phyloP scores from a whole-genome alignment of 1,140 invertebrate genomes.

The Stegodyphus mimosarum region DNA sequence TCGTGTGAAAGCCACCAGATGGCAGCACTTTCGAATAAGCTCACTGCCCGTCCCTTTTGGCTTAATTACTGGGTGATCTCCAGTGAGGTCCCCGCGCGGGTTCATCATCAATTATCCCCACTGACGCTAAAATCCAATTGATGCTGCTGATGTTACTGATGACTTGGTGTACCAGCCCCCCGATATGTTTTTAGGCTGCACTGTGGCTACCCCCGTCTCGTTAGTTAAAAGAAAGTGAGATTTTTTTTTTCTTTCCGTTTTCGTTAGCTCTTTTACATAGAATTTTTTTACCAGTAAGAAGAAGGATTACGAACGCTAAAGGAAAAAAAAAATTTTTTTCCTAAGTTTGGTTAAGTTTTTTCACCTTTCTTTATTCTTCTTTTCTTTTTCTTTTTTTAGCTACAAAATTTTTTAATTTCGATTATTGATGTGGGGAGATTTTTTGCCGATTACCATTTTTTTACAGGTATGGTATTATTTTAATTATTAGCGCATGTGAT shows the following conservation, averaged over 20 bases:
- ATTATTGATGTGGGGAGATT: no score
- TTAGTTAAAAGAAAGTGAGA: slow-evolving; percentile 25
- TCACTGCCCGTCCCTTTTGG: slow-evolving; percentile 22
- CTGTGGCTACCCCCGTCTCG: neutral
- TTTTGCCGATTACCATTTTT: no score
- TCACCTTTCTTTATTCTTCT: neutral
- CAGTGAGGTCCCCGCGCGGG: neutral
- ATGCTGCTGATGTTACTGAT: slow-evolving; percentile 46
- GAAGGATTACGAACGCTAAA: neutral
- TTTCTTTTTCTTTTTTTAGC: neutral
- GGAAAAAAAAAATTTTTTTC: neutral
- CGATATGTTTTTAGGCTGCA: neutral
- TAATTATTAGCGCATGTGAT: slow-evolving; percentile 17
- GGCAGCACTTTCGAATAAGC: slow-evolving; percentile 21
- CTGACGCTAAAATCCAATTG: slow-evolving; percentile 53
- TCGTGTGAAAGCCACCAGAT: slow-evolving; percentile 49
- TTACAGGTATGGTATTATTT: neutral
- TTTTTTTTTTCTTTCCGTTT: neutral
- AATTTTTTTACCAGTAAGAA: slow-evolving; percentile 1
- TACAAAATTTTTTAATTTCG: no score
- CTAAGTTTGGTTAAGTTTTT: slow-evolving; percentile 1
- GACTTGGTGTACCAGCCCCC: slow-evolving; percentile 21
- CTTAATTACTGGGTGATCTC: slow-evolving; percentile 55
- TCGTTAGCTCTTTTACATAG: neutral
- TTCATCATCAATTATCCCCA: slow-evolving; percentile 53